phyloP scores from a whole-genome alignment of 1,140 invertebrate species.

The Drosophila takahashii region DNA sequence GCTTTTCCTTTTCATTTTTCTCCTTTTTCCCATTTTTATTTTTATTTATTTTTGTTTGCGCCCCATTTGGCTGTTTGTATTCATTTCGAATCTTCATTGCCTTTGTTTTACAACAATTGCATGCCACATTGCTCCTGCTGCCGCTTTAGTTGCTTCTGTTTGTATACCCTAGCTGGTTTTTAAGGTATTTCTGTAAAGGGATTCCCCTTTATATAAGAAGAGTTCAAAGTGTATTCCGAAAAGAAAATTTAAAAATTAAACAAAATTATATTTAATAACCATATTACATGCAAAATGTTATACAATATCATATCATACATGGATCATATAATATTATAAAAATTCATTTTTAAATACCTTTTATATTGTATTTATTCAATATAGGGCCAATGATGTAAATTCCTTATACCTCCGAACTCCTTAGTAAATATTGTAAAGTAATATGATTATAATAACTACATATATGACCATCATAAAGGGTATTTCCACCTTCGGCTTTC shows the following conservation, averaged over 20 bases:
- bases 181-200: not conserved
- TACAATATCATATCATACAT: not conserved
- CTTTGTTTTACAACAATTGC: conserved; percentile 82
- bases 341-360: too few relatives aligned
- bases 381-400: not conserved
- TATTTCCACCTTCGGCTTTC: conserved; percentile 11
- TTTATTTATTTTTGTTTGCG: conserved; percentile 45
- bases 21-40: conserved; percentile 17
- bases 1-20: not conserved
- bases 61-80: conserved; percentile 63
- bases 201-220: too few relatives aligned
- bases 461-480: conserved; percentile 13
- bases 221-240: too few relatives aligned
- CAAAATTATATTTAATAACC: too few relatives aligned
- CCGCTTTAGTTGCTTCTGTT: conserved; percentile 4
- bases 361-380: too few relatives aligned
- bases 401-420: too few relatives aligned
- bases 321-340: too few relatives aligned
- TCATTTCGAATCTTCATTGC: conserved; percentile 72
- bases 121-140: conserved; percentile 52
- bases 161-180: conserved; percentile 17
- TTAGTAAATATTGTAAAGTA: not conserved
- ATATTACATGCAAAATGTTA: too few relatives aligned
- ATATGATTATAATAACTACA: not conserved
- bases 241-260: too few relatives aligned